phyloP scores from a whole-genome alignment of 2,888 invertebrate species.

The Aporophyla lueneburgensis region DNA sequence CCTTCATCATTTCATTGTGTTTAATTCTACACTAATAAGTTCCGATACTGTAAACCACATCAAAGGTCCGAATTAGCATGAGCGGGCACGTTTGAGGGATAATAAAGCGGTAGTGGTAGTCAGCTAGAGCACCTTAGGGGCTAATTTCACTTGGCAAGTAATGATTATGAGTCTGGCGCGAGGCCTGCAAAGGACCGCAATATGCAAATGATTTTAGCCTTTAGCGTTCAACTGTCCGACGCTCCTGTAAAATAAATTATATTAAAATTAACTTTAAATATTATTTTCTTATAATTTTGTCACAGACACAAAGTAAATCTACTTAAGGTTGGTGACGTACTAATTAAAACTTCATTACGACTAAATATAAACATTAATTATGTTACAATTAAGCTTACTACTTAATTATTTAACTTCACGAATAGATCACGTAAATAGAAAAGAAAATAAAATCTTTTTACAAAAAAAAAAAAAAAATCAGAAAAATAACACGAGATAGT shows the following conservation, averaged over 20 bases:
- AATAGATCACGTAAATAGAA: neutral
- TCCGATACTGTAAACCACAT: conserved; percentile 83
- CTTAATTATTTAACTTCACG: neutral
- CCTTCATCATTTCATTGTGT: conserved; percentile 61
- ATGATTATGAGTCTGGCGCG: conserved; percentile 86
- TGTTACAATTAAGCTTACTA: neutral
- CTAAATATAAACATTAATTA: neutral
- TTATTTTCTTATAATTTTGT: conserved; percentile 49
- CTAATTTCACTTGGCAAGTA: conserved; percentile 87
- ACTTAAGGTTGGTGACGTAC: conserved; percentile 10
- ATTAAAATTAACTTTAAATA: conserved; percentile 52
- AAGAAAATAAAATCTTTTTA: neutral
- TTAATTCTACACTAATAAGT: conserved; percentile 71
- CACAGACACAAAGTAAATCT: conserved; percentile 12
- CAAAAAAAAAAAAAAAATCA: too few species aligned
- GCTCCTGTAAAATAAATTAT: conserved; percentile 63
- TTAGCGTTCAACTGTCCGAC: conserved; percentile 75
- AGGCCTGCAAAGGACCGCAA: conserved; percentile 82
- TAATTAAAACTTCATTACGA: neutral
- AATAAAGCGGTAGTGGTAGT: conserved; percentile 87
- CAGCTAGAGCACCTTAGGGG: conserved; percentile 88
- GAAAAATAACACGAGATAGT: too few species aligned
- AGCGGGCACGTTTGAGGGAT: conserved; percentile 86
- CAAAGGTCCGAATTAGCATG: conserved; percentile 89
- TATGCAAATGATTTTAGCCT: conserved; percentile 90